phyloP scores from a whole-genome alignment of 2,113 vertebrate genomes.

The Phocoena sinus region DNA sequence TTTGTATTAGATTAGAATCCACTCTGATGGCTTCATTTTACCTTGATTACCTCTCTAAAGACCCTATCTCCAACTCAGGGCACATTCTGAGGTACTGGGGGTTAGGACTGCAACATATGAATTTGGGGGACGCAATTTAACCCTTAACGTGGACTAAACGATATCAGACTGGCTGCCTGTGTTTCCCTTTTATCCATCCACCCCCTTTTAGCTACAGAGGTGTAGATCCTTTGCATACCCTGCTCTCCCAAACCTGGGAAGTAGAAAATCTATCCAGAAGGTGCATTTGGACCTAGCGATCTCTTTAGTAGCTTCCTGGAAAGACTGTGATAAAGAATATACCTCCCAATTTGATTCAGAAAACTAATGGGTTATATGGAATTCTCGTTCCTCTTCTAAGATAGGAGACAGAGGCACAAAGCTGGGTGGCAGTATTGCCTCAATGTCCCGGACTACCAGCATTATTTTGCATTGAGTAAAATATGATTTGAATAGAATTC shows the following conservation, averaged over 20 bases:
- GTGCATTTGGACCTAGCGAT: neutral
- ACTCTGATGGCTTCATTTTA: neutral
- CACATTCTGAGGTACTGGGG: neutral
- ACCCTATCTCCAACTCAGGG: neutral
- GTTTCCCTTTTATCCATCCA: neutral
- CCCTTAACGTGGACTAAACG: rapidly evolving
- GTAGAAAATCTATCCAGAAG: neutral
- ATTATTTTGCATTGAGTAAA: neutral
- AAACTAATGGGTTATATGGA: neutral
- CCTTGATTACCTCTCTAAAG: neutral
- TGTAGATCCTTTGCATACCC: neutral
- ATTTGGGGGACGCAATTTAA: neutral
- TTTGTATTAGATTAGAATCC: neutral
- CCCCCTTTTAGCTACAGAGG: neutral
- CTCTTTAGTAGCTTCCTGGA: neutral
- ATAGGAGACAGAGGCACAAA: neutral
- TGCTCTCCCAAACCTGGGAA: neutral
- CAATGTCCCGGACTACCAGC: too few relatives aligned
- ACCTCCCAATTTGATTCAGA: neutral
- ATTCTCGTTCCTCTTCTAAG: neutral
- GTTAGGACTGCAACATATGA: neutral
- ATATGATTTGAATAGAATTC: neutral
- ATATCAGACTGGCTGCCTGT: neutral
- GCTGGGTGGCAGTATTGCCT: neutral
- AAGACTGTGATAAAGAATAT: neutral